Conservation (phyloP, 2,113 vertebrate species). For the Vireo altiloquus region DNA sequence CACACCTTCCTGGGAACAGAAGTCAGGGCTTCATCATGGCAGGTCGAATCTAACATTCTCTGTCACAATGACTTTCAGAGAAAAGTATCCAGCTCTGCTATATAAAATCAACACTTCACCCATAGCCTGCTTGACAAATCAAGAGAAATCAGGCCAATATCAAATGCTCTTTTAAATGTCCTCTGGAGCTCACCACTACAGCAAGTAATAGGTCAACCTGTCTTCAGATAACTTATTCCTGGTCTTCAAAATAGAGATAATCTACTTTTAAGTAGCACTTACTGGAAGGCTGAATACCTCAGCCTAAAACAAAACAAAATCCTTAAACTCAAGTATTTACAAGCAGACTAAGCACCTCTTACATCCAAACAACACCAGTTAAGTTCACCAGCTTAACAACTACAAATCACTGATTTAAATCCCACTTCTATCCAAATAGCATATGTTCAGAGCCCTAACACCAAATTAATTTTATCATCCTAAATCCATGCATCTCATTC, state of each 20-base stretch:
- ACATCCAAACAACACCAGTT: not conserved
- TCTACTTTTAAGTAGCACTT: not conserved
- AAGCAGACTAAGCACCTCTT: not conserved
- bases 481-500: not conserved
- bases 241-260: not conserved
- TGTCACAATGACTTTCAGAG: constrained; percentile 34
- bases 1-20: constrained; percentile 40
- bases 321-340: not conserved
- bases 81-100: not conserved
- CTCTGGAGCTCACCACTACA: not conserved
- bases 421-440: not conserved
- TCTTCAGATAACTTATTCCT: not conserved
- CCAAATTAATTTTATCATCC: not conserved
- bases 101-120: not conserved
- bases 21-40: not conserved
- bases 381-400: not conserved
- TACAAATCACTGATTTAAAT: not conserved
- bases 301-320: not conserved
- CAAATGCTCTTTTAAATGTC: not conserved
- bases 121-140: not conserved
- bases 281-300: not conserved
- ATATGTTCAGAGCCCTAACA: not conserved
- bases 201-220: not conserved
- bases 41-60: constrained; percentile 5
- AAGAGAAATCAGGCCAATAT: not conserved